Evolutionary conservation across 2,797 vertebrate genomes (phyloP), one percentile per base, ranked within the genome.

Genomic region (Sebastes paucispinis): DNA sequence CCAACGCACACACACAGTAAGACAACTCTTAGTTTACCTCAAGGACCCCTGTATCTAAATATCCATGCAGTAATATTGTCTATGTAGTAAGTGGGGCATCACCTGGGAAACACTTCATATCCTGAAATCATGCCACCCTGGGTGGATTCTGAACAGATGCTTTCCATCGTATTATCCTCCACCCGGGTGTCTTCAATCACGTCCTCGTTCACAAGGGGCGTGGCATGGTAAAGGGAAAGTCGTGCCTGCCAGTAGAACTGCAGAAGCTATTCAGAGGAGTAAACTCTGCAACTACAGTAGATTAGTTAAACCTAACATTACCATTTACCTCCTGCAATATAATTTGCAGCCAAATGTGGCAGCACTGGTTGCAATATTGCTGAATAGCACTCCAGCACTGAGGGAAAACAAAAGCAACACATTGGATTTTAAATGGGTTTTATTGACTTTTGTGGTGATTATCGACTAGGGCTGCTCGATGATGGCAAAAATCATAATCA

Each of bases 71-170:
- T 43, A 24, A 25, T 54, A n/a, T 10, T 20, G 18, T 29, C 5
- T 31, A 7, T 73, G 6, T 3, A 55, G 24, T 43, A 32, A 62
- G 24, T 75, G 39, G 50, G n/a, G 31, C 63, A 50, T 69, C 34
- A 73, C 27, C 52, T 64, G n/a, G 13, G 60, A 77, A 64, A 68
- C 2, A 6, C n/a, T 52, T 77, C 12, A 25, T 68, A 68, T 73
- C 36, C 39, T 24, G 67, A 60, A 68, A 58, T 27, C 11, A 65
- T 43, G 24, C 32, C 62, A 55, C 8, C 47, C 20, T 31, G 1
- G 16, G 27, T 75, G 54, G 25, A 74, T 69, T 65, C 54, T 73
- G 39, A 58, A 69, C 58, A 75, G 55, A 39, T 75, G 31, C 18
- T 32, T 18, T 62, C 25, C 14, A 47, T 75, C 34, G 66, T 43